Evolutionary conservation across 2,888 invertebrate species (phyloP), one percentile per base, ranked within the genome.

Genomic region (Sinotaia quadrata): DNA sequence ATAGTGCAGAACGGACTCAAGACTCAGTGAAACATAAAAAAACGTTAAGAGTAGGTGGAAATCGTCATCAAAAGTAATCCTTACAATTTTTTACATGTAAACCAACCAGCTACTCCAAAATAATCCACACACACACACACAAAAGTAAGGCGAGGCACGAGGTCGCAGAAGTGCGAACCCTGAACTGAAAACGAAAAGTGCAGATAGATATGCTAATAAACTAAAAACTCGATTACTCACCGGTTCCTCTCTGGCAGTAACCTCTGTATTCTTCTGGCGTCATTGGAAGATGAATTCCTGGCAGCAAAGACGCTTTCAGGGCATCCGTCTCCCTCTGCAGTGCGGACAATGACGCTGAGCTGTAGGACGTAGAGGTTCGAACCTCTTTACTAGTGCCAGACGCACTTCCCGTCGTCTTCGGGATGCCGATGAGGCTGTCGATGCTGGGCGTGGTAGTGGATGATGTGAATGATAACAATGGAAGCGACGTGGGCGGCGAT

Each of bases 181-280:
- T n/a, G n/a, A n/a, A n/a, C n/a, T n/a, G n/a, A n/a, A n/a, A n/a
- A n/a, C n/a, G n/a, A n/a, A n/a, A n/a, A n/a, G n/a, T n/a, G n/a
- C n/a, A n/a, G n/a, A n/a, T n/a, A n/a, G n/a, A n/a, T n/a, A n/a
- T n/a, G n/a, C n/a, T n/a, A n/a, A 27, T 21, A 37, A 60, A 21
- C 41, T 15, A n/a, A 51, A 36, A 31, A 54, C 18, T 18, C 24
- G 54, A 29, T 18, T 18, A 66, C 72, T 72, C 33, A 74, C 74
- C 68, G 36, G 74, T 72, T 5, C 74, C 74, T 34, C 74, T 58
- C 65, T 74, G 74, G 44, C 69, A 69, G 69, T 74, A 74, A 52
- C 74, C 74, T 12, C 69, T 67, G 65, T 73, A 73, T 10, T 69
- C 74, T 60, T 74, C 74, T n/a, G 74, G 68, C 21, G 71, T 69